A percentile compares a stretch with the other conserved stretches of the same genome.
Evolutionary conservation across 2,797 vertebrate genomes (phyloP).

Genomic region (Carcharodon carcharias): DNA sequence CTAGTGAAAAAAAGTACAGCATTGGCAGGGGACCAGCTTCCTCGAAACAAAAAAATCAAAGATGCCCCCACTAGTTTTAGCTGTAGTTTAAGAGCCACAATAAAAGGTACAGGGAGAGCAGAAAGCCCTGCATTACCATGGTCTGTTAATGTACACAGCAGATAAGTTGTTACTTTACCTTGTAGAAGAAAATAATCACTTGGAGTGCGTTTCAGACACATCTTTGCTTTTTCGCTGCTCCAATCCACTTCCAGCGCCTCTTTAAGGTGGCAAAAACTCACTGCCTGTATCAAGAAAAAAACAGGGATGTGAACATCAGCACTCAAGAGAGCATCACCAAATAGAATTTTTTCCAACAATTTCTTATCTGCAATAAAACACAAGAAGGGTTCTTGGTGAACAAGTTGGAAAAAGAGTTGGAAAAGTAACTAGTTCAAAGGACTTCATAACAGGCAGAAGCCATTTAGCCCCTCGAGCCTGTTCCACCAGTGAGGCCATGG

Average conservation of each 20-base stretch:
- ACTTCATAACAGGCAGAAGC: neutral
- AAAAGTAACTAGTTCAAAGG: neutral
- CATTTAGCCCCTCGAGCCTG: neutral
- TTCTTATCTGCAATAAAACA: neutral
- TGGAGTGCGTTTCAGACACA: constrained; percentile 63
- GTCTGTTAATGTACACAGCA: too few relatives aligned
- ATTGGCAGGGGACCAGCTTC: neutral
- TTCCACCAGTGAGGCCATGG: neutral
- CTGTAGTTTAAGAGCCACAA: too few relatives aligned
- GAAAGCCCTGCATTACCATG: neutral
- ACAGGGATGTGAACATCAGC: neutral
- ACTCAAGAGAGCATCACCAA: constrained; percentile 22
- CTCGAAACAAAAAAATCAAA: neutral
- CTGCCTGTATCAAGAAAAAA: constrained; percentile 47
- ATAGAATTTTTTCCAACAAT: neutral
- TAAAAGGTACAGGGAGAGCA: neutral
- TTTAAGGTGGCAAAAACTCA: constrained; percentile 71
- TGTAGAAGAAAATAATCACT: constrained; percentile 83
- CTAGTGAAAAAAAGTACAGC: neutral
- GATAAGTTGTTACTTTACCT: constrained; percentile 54
- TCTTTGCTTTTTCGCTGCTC: constrained; percentile 71
- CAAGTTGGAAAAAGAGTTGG: too few relatives aligned
- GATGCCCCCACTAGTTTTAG: too few relatives aligned
- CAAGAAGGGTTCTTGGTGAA: neutral
- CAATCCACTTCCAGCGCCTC: constrained; percentile 78